Evolutionary conservation across 2,797 vertebrate species (phyloP).

Genomic region (Chaenodraco wilsoni): DNA sequence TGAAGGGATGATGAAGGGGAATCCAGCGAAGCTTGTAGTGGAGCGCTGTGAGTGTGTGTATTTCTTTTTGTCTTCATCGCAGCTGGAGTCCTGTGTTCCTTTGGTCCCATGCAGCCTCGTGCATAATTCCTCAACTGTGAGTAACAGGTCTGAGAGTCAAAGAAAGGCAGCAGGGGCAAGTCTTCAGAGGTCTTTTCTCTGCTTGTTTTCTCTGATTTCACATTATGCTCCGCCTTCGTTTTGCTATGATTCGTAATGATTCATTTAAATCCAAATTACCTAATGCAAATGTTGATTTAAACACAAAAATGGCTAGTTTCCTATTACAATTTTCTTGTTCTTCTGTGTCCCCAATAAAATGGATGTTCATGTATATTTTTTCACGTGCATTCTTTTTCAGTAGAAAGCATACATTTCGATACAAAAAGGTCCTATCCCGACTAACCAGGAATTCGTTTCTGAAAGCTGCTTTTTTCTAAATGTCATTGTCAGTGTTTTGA

Average conservation of each 20-base stretch:
- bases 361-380: not conserved
- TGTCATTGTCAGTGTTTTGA: not conserved
- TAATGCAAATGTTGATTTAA: not conserved
- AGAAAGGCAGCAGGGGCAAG: conserved; percentile 46
- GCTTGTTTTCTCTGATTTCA: conserved; percentile 24
- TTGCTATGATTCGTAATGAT: not conserved
- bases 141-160: conserved; percentile 66
- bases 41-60: conserved; percentile 21
- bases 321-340: not conserved
- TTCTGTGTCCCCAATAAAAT: conserved; percentile 9
- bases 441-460: conserved; percentile 6
- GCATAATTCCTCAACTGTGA: conserved; percentile 72
- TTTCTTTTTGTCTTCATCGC: conserved; percentile 52
- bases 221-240: conserved; percentile 4
- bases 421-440: conserved; percentile 16
- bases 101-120: conserved; percentile 58
- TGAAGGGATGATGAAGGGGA: conserved; percentile 40
- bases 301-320: not conserved
- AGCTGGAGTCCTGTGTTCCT: conserved; percentile 63
- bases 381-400: conserved; percentile 8
- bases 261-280: not conserved
- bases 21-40: conserved; percentile 7
- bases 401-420: conserved; percentile 5
- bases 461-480: conserved; percentile 13
- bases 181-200: conserved; percentile 38